These are phyloP conservation scores for Aphaenogaster ashmeadi DNA, from an alignment of 1,140 invertebrate genomes.

Conservation along the genomic window DNA sequence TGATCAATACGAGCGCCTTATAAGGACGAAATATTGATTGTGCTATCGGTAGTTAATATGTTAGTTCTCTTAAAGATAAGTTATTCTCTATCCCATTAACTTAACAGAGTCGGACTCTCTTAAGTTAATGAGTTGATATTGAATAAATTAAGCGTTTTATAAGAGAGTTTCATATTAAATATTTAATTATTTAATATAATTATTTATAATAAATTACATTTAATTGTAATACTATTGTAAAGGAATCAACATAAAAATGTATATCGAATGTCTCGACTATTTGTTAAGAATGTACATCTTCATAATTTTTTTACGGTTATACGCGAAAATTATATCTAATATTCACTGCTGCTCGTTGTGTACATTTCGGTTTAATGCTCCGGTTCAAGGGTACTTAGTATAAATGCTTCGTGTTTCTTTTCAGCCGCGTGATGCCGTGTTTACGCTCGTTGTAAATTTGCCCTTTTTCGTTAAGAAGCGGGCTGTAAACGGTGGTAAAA, in stretches of 20 bases:
- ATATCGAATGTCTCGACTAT: not conserved
- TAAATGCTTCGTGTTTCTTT: not conserved
- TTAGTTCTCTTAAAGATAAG: too few relatives aligned
- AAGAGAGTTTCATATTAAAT: too few relatives aligned
- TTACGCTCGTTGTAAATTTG: constrained; percentile 38
- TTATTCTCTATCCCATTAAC: too few relatives aligned
- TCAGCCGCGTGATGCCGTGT: not conserved
- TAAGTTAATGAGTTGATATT: too few relatives aligned
- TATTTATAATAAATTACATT: not conserved
- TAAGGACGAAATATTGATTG: not conserved
- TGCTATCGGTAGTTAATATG: not conserved
- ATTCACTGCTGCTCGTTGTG: not conserved
- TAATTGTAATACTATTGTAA: not conserved
- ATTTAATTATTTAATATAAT: not conserved
- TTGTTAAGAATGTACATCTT: not conserved
- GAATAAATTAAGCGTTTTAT: too few relatives aligned
- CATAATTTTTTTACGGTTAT: not conserved
- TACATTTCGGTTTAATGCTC: not conserved
- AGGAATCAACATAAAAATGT: not conserved
- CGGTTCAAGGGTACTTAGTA: constrained; percentile 7
- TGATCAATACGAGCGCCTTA: not conserved
- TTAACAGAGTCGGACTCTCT: too few relatives aligned
- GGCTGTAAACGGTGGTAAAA: constrained; percentile 5
- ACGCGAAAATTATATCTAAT: not conserved
- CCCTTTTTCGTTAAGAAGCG: constrained; percentile 1